Conservation (phyloP, 1,140 invertebrate genomes). For the Heliconius melpomene region DNA sequence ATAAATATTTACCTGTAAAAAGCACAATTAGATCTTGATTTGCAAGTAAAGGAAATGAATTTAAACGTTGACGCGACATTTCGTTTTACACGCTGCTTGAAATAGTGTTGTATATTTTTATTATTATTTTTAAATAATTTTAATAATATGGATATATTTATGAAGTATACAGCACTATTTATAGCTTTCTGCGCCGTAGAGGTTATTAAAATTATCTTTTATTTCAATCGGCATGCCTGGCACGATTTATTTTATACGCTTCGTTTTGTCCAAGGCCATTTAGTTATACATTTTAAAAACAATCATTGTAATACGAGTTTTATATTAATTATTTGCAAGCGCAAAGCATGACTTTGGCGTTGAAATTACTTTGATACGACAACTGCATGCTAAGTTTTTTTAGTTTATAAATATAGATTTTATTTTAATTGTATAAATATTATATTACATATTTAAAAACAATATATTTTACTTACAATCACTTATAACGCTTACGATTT, state of each 20-base stretch:
- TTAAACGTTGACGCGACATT: slow-evolving; percentile 10
- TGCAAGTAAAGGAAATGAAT: slow-evolving; percentile 37
- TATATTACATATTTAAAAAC: background rate
- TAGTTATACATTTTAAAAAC: slow-evolving; percentile 15
- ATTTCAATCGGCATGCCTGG: slow-evolving; percentile 24
- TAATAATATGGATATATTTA: background rate
- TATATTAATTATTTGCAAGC: background rate
- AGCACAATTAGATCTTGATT: slow-evolving; percentile 28
- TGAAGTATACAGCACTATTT: slow-evolving; percentile 35
- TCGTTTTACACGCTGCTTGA: slow-evolving; percentile 36
- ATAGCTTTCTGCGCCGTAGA: slow-evolving; percentile 28
- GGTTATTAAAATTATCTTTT: slow-evolving; percentile 26
- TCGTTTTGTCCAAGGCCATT: slow-evolving; percentile 9
- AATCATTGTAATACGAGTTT: slow-evolving; percentile 11
- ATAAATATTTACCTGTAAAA: slow-evolving; percentile 26
- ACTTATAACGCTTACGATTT: slow-evolving; percentile 22
- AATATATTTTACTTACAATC: slow-evolving; percentile 10
- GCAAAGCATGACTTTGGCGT: slow-evolving; percentile 20
- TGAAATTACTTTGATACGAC: slow-evolving; percentile 17
- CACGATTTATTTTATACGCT: slow-evolving; percentile 22
- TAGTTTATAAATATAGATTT: background rate
- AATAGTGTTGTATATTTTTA: slow-evolving; percentile 25
- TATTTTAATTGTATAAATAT: background rate
- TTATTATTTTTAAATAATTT: background rate
- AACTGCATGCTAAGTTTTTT: slow-evolving; percentile 15